A percentile compares a stretch with the other conserved stretches of the same genome.
These are phyloP conservation scores for Tubulanus polymorphus DNA, from an alignment of 2,888 invertebrate genomes.

Conservation along the genomic window DNA sequence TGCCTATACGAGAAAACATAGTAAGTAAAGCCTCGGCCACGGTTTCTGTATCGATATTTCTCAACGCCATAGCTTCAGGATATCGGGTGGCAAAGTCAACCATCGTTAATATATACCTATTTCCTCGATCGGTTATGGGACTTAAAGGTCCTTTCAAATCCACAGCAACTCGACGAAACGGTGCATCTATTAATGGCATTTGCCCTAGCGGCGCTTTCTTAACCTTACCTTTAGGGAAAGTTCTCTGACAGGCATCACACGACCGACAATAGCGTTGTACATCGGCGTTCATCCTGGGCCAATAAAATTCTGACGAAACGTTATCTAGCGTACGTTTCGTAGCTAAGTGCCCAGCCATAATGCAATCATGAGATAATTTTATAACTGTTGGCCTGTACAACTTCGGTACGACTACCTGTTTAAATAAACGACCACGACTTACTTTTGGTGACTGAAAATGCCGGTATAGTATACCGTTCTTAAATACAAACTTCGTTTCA, in stretches of 20 bases:
- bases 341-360: constrained; percentile 19
- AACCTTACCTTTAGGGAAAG: constrained; percentile 15
- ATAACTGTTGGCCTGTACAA: constrained; percentile 8
- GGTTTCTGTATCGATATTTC: constrained; percentile 14
- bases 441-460: no score
- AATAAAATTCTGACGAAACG: constrained; percentile 16
- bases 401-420: constrained; percentile 18
- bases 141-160: constrained; percentile 25
- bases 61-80: constrained; percentile 15
- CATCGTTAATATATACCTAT: constrained; percentile 19
- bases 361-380: constrained; percentile 13
- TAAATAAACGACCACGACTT: no score
- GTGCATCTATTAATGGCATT: constrained; percentile 20
- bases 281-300: constrained; percentile 19
- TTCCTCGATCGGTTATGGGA: constrained; percentile 15
- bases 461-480: no score
- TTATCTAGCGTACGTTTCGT: constrained; percentile 8
- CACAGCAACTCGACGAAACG: constrained; percentile 21
- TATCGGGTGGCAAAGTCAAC: constrained; percentile 23
- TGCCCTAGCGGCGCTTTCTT: constrained; percentile 14
- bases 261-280: constrained; percentile 18
- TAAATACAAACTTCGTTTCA: no score
- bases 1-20: constrained; percentile 15
- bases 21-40: constrained; percentile 23
- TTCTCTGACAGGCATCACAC: constrained; percentile 22